Evolutionary conservation across 2,797 vertebrate genomes (phyloP).

Genomic region (Taeniopygia guttata): DNA sequence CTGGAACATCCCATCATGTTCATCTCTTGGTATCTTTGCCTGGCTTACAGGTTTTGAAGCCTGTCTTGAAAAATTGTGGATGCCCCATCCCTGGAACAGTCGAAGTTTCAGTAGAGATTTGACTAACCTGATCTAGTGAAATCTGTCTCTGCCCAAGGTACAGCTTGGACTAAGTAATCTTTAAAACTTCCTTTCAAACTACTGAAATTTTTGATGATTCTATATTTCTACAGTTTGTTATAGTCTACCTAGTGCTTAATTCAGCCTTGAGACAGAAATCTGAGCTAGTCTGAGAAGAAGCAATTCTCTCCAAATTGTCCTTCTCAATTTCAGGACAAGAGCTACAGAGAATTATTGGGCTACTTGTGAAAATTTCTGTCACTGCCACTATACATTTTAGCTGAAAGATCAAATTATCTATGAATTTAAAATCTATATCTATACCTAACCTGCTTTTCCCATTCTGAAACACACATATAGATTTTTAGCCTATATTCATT

Average conservation of each 20-base stretch:
- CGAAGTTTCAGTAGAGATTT: background rate
- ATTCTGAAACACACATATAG: background rate
- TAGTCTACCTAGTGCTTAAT: background rate
- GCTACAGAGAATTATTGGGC: background rate
- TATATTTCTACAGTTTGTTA: no score
- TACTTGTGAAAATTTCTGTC: background rate
- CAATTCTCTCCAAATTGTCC: background rate
- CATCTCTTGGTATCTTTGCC: background rate
- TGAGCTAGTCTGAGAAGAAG: background rate
- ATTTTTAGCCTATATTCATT: background rate
- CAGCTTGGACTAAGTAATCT: background rate
- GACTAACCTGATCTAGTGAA: background rate
- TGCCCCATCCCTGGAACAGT: background rate
- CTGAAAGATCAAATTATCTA: background rate
- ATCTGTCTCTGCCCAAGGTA: rapidly evolving
- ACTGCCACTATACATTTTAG: background rate
- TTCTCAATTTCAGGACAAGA: background rate
- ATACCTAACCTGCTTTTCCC: background rate
- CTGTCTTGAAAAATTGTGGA: background rate
- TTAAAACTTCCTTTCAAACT: no score
- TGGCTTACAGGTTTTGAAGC: background rate
- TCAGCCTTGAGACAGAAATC: background rate
- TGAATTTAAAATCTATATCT: background rate
- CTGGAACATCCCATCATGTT: background rate
- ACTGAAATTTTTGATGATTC: no score